These are phyloP conservation scores for Cephus cinctus DNA, from an alignment of 1,140 invertebrate species.

Conservation along the genomic window DNA sequence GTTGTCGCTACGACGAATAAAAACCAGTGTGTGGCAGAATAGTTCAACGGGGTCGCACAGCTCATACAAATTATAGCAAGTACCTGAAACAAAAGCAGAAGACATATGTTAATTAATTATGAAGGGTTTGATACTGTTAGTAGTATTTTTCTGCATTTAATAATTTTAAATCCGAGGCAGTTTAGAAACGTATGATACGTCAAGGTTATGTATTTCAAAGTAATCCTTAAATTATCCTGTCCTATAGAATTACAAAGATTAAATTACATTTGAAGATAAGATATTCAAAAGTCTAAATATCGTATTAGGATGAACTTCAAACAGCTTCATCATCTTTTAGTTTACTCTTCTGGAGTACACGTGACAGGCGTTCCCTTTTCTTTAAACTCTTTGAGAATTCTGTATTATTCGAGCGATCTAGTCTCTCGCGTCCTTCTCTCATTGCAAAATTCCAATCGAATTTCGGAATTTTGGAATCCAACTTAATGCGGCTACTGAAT, in stretches of 20 bases:
- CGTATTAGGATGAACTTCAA: no score
- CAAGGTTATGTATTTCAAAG: no score
- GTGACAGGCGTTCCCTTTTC: conserved; percentile 1
- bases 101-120: not conserved
- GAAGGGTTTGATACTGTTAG: no score
- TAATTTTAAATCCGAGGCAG: no score
- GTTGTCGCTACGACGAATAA: conserved; percentile 77
- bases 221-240: no score
- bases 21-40: conserved; percentile 73
- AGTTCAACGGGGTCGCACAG: conserved; percentile 65
- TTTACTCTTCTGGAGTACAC: no score
- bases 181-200: no score
- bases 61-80: conserved; percentile 81
- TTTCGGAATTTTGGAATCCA: conserved; percentile 7
- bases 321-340: no score
- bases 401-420: conserved; percentile 4
- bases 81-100: conserved; percentile 61
- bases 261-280: no score
- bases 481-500: conserved; percentile 10
- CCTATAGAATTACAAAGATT: no score
- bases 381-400: not conserved
- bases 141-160: no score
- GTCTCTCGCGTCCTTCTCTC: conserved; percentile 9
- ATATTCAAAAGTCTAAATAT: no score
- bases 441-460: conserved; percentile 26